Evolutionary conservation across 2,888 invertebrate genomes (phyloP), one percentile per base, ranked within the genome.

Genomic region (Amiota communis): DNA sequence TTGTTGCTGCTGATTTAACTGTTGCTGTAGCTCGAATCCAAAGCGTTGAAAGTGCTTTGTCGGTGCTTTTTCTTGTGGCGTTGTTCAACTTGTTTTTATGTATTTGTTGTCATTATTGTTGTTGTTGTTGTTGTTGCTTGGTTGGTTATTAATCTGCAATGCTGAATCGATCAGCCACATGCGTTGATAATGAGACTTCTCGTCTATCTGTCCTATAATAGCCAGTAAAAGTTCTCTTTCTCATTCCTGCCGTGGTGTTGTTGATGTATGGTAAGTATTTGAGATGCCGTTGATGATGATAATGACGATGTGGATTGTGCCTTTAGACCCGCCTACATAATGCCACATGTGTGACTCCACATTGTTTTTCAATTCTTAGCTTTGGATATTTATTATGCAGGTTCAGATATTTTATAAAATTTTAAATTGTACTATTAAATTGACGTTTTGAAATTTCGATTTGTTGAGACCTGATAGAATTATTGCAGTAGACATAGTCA

Each of bases 1-100:
- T n/a, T 57, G 46, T 15, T 57, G 3, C 48, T 36, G 68, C 53
- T 6, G 13, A 46, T 64, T 12, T 59, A 61, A 8, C 46, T 63
- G 23, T 63, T 1, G 36, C n/a, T 15, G 70, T 56, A 20, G 49
- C 70, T 23, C 56, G 74, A 71, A 64, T 71, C 76, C 79, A 82
- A 85, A 85, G 87, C 88, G 87, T 86, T 88, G 88, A 88, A 88
- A 87, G 83, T 78, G 80, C 85, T 87, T 84, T 87, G 88, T 86
- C 86, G 88, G 87, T 83, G 83, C 81, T 75, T 70, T 13, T 56
- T 74, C 15, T 63, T 63, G 64, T 67, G 23, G 3, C 63, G 23
- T 3, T 12, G 8, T 67, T 9, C n/a, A 10, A 57, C 15, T n/a
- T 15, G 8, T 13, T 15, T 53, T 53, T 53, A 15, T n/a, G n/a